Conservation (phyloP, 2,888 invertebrate genomes). For the Hypomecis atomaria region DNA sequence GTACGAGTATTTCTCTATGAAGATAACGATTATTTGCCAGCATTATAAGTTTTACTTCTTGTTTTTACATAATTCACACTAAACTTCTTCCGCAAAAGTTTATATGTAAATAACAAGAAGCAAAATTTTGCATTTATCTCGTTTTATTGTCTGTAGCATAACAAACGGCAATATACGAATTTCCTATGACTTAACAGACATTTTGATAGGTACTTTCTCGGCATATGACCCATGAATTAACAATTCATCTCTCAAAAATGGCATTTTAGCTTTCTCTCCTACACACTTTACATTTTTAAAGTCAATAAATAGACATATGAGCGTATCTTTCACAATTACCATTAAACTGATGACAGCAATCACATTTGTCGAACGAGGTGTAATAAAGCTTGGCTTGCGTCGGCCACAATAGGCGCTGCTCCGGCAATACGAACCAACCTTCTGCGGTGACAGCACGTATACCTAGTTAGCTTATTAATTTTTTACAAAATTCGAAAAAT, state of each 20-base stretch:
- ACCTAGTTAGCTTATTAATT: slow-evolving; percentile 48
- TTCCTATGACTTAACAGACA: slow-evolving; percentile 9
- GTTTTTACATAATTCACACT: too few relatives aligned
- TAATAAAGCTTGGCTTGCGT: slow-evolving; percentile 56
- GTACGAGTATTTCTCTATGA: neutral
- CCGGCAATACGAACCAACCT: slow-evolving; percentile 75
- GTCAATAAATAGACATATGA: slow-evolving; percentile 38
- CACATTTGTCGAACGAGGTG: slow-evolving; percentile 51
- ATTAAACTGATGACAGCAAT: slow-evolving; percentile 40
- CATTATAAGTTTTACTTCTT: too few relatives aligned
- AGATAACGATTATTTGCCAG: neutral
- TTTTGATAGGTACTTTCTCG: slow-evolving; percentile 24
- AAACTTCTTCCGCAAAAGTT: neutral
- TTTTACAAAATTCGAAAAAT: slow-evolving; percentile 56
- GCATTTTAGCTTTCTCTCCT: slow-evolving; percentile 31
- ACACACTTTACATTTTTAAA: slow-evolving; percentile 31
- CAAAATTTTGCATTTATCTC: slow-evolving; percentile 1
- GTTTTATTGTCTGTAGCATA: slow-evolving; percentile 5
- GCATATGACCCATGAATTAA: slow-evolving; percentile 30
- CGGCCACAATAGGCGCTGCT: slow-evolving; percentile 57
- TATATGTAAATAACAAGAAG: slow-evolving; percentile 8
- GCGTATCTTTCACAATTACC: slow-evolving; percentile 36
- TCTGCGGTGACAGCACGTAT: slow-evolving; percentile 74
- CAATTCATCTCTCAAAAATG: slow-evolving; percentile 26
- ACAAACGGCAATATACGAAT: slow-evolving; percentile 10